phyloP scores from a whole-genome alignment of 2,113 vertebrate species.

The Oncorhynchus clarkii region DNA sequence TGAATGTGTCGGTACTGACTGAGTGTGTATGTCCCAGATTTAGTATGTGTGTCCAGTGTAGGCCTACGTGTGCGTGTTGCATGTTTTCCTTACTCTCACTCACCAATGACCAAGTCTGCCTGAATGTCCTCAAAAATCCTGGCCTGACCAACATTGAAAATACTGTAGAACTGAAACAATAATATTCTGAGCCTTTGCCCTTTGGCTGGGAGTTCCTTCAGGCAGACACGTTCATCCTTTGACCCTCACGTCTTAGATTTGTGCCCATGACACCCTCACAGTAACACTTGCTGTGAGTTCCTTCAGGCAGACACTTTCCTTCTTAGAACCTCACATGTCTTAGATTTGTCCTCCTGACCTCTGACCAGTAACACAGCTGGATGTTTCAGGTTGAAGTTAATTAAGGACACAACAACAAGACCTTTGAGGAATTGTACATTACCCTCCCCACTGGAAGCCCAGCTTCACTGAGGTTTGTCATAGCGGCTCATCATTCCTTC shows the following conservation, averaged over 20 bases:
- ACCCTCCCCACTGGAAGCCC: not conserved
- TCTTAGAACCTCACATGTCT: not conserved
- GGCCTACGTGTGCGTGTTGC: not conserved
- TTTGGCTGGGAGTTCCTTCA: not conserved
- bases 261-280: not conserved
- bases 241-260: not conserved
- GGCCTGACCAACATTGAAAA: not conserved
- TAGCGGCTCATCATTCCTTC: not conserved
- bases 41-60: not conserved
- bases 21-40: not conserved
- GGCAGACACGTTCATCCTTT: conserved; percentile 17
- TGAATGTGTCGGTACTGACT: not conserved
- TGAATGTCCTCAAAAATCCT: not conserved
- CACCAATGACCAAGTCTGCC: not conserved
- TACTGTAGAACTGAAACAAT: not conserved
- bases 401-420: conserved; percentile 29
- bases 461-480: conserved; percentile 29
- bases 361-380: too few relatives aligned
- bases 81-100: not conserved
- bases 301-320: not conserved
- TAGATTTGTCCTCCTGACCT: too few relatives aligned
- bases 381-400: conserved; percentile 21
- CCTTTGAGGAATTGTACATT: conserved; percentile 6
- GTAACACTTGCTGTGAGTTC: too few relatives aligned
- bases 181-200: not conserved